phyloP scores from a whole-genome alignment of 2,113 vertebrate genomes.

The Rattus norvegicus region GRCr8 NC_086021.1:116469001-116469500 shows the following conservation, averaged over 20 bases:
- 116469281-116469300: neutral
- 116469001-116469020: too few relatives aligned
- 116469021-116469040: too few relatives aligned
- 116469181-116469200: too few relatives aligned
- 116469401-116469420: slow-evolving; percentile 3
- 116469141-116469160: too few relatives aligned
- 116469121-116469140: too few relatives aligned
- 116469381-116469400: neutral
- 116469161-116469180: too few relatives aligned
- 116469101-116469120: too few relatives aligned
- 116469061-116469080: too few relatives aligned
- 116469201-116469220: too few relatives aligned
- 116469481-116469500: slow-evolving; percentile 69
- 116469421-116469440: slow-evolving; percentile 40
- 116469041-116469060: too few relatives aligned
- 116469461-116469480: slow-evolving; percentile 66
- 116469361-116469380: neutral
- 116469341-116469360: neutral
- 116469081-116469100: too few relatives aligned
- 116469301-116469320: neutral
- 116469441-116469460: slow-evolving; percentile 39
- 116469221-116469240: slow-evolving; percentile 7
- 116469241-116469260: slow-evolving; percentile 13
- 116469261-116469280: neutral
- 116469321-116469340: neutral